A percentile compares a stretch with the other conserved stretches of the same genome.
Evolutionary conservation across 1,140 invertebrate species (phyloP).

Genomic region (Drosophila sturtevanti): DNA sequence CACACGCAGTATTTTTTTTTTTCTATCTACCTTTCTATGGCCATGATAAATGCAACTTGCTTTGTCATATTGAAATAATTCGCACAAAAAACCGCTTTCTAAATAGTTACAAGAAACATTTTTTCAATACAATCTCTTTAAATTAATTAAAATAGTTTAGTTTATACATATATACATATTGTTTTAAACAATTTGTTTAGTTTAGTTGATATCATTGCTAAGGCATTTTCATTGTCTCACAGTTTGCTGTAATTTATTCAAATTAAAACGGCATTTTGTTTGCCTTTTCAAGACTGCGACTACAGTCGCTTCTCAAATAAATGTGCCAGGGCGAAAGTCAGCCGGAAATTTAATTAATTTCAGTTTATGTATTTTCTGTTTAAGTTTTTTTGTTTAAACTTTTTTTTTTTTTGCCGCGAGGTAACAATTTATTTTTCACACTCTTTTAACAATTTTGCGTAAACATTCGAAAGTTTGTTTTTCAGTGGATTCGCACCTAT

Average conservation of each 20-base stretch:
- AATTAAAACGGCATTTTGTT: constrained; percentile 53
- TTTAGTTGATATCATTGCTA: constrained; percentile 37
- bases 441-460: constrained; percentile 42
- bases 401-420: constrained; percentile 8
- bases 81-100: constrained; percentile 20
- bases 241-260: constrained; percentile 52
- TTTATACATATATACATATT: constrained; percentile 16
- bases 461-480: constrained; percentile 42
- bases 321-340: constrained; percentile 35
- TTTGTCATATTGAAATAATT: constrained; percentile 37
- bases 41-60: constrained; percentile 47
- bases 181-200: constrained; percentile 1
- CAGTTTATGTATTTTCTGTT: constrained; percentile 38
- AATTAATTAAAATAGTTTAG: constrained; percentile 54
- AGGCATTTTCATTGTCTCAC: constrained; percentile 48
- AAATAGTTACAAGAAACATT: constrained; percentile 14
- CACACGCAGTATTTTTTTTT: constrained; percentile 12
- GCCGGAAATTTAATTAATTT: constrained; percentile 56
- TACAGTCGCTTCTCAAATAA: constrained; percentile 44
- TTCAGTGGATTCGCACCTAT: constrained; percentile 27
- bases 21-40: constrained; percentile 5
- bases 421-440: constrained; percentile 56
- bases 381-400: constrained; percentile 27
- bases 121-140: background rate
- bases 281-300: constrained; percentile 14